A percentile compares a stretch with the other conserved stretches of the same genome.
These are phyloP conservation scores for Phrynocephalus versicolor DNA, from an alignment of 2,113 vertebrate genomes.

Conservation along the genomic window DNA sequence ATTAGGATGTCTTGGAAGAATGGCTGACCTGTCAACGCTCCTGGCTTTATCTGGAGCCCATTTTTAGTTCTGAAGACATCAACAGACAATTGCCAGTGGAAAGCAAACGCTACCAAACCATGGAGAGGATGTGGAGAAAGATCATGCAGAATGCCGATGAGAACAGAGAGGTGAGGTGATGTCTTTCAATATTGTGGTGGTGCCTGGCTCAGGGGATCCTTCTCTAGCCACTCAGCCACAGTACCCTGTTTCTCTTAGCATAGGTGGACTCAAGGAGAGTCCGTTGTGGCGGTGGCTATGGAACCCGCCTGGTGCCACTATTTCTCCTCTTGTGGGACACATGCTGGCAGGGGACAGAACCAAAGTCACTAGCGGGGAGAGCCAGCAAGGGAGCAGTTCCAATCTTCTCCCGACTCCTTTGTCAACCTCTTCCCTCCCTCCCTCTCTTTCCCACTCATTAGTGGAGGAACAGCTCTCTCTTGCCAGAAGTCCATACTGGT, in stretches of 20 bases:
- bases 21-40: slow-evolving; percentile 89
- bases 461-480: not conserved
- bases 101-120: slow-evolving; percentile 81
- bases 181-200: not conserved
- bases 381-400: not conserved
- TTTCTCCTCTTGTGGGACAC: not conserved
- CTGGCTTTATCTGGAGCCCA: slow-evolving; percentile 93
- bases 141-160: slow-evolving; percentile 84
- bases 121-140: slow-evolving; percentile 85
- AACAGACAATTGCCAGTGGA: slow-evolving; percentile 86
- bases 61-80: slow-evolving; percentile 93
- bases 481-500: not conserved
- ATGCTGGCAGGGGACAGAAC: not conserved
- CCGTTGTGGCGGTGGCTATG: no score
- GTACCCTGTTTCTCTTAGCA: no score
- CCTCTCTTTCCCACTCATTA: not conserved
- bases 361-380: not conserved
- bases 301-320: no score
- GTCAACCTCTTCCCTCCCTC: not conserved
- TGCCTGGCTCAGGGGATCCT: no score
- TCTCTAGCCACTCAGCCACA: no score
- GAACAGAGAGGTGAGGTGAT: slow-evolving; percentile 77
- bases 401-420: no score
- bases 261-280: no score
- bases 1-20: slow-evolving; percentile 89